Base-by-base conservation (phyloP, 2,113 vertebrate species). In the Chrysemys picta region DNA sequence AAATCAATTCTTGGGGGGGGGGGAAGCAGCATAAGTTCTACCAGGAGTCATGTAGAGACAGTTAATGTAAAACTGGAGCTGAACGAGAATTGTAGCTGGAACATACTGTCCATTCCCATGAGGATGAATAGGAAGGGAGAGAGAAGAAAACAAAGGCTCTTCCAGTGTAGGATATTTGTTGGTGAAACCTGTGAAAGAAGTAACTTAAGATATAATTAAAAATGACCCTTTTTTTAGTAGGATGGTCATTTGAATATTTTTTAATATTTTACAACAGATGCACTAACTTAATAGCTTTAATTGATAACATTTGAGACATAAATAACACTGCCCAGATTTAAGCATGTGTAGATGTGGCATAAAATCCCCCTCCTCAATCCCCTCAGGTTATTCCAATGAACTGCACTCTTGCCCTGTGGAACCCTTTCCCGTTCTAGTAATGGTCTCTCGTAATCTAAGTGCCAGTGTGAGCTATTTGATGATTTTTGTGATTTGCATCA, bases 321-420 rank as follows among this genome's bases (percentile, higher is more conserved):
- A 45, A 10, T 4, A 19, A 0, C 17, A 0, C 11, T 47, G 69
- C 29, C 9, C 0, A 38, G 11, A 65, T 4, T 12, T 1, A 1
- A 50, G 56, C n/a, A 11, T 35, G 2, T 0, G 0, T 10, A 5
- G 27, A 1, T 0, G 1, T 0, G 0, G 16, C 7, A 21, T 16
- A 2, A 4, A 72, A 62, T 0, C 38, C 5, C 5, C 24, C 38
- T 45, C 72, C 21, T 75, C 69, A 24, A 8, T 22, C 22, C 27
- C 2, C 19, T n/a, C 31, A 1, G 0, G 0, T 4, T 2, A 13
- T 7, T 45, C 16, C 0, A 0, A 59, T 1, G 5, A 17, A 1
- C 17, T 22, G 91, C 65, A 7, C 21, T 3, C 7, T 11, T 76
- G 49, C 4, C 83, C 86, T 82, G 83, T 6, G 96, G 96, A 94